A percentile compares a stretch with the other conserved stretches of the same genome.
phyloP scores from a whole-genome alignment of 2,113 vertebrate genomes.

The Bos indicus region DNA sequence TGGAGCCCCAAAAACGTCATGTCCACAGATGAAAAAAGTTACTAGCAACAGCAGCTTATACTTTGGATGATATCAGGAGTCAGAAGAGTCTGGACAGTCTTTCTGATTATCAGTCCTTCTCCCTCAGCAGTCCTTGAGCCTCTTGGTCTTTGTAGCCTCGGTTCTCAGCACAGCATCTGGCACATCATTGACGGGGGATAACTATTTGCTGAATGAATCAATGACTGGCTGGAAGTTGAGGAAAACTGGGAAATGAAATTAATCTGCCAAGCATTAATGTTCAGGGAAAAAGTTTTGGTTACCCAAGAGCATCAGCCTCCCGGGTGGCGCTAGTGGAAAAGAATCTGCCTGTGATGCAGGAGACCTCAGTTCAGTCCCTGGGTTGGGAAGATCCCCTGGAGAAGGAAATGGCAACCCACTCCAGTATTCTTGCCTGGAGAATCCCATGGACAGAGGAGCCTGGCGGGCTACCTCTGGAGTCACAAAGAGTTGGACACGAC shows the following conservation, averaged over 20 bases:
- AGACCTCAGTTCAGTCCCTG: not conserved
- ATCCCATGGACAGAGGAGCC: not conserved
- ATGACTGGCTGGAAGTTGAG: not conserved
- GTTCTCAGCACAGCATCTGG: not conserved
- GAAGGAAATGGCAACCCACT: not conserved
- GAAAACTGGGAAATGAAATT: not conserved
- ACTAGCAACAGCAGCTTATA: not conserved
- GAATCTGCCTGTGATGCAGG: not conserved
- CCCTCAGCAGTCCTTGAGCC: not conserved
- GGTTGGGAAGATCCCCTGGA: not conserved
- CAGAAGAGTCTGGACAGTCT: not conserved
- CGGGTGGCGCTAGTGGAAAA: not conserved
- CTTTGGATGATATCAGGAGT: not conserved
- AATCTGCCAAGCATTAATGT: not conserved
- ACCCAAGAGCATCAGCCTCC: not conserved
- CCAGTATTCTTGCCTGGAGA: not conserved
- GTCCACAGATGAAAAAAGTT: not conserved
- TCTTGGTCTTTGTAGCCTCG: not conserved
- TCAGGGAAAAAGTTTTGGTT: not conserved
- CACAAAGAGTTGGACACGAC: accelerated
- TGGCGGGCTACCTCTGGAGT: not conserved
- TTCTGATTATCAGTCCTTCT: accelerated
- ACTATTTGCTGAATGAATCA: not conserved
- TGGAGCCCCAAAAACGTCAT: not conserved
- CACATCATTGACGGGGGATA: not conserved